Conservation (phyloP, 2,888 invertebrate species). For the Timandra comae region DNA sequence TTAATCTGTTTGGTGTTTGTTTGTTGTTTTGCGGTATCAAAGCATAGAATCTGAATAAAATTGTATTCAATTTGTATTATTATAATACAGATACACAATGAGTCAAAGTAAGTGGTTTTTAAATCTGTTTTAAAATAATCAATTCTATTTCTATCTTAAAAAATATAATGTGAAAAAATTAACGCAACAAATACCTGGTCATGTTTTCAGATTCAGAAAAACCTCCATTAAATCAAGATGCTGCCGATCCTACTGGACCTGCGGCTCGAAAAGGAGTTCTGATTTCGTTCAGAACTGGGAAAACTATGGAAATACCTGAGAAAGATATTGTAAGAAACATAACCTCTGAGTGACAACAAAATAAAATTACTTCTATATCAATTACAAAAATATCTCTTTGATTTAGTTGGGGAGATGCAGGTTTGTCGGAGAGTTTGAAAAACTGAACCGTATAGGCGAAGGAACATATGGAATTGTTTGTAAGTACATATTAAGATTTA, state of each 20-base stretch:
- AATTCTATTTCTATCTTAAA: too few species aligned
- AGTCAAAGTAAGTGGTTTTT: too few species aligned
- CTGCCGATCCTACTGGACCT: slow-evolving; percentile 85
- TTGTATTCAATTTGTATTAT: too few species aligned
- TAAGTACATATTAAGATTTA: too few species aligned
- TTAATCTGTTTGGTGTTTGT: too few species aligned
- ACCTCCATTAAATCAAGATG: slow-evolving; percentile 53
- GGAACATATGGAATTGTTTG: slow-evolving; percentile 99
- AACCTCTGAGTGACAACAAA: slow-evolving; percentile 35
- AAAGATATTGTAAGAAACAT: slow-evolving; percentile 83
- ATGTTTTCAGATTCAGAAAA: slow-evolving; percentile 66
- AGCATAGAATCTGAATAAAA: too few species aligned
- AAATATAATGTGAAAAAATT: too few species aligned
- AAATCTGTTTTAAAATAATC: too few species aligned
- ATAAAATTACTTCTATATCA: slow-evolving; percentile 8
- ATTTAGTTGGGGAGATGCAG: slow-evolving; percentile 90
- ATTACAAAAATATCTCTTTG: too few species aligned
- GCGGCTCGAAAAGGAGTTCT: slow-evolving; percentile 87
- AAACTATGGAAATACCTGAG: slow-evolving; percentile 91
- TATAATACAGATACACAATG: too few species aligned
- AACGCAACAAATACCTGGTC: too few species aligned
- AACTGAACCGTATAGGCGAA: slow-evolving; percentile 97
- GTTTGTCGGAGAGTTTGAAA: slow-evolving; percentile 97
- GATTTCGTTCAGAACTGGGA: slow-evolving; percentile 88
- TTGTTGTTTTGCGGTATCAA: too few species aligned